Conservation (phyloP, 2,888 invertebrate genomes). For the Erpobdella octoculata region DNA sequence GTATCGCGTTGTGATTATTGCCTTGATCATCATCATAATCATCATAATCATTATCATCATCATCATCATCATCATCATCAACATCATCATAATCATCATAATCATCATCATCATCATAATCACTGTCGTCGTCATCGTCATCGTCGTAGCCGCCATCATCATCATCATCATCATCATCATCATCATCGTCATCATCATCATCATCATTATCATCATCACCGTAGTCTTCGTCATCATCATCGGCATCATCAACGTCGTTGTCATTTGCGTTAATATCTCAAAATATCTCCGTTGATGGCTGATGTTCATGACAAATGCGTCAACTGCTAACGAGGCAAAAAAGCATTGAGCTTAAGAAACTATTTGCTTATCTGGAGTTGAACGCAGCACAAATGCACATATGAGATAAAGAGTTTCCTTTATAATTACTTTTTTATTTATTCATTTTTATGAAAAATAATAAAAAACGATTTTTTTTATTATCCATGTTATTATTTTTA, state of each 20-base stretch:
- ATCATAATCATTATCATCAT: background rate
- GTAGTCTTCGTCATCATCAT: background rate
- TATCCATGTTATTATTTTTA: constrained; percentile 6
- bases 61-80: constrained; percentile 1
- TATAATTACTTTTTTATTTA: no score
- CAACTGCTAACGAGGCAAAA: no score
- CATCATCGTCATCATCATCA: background rate
- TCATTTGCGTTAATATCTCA: no score
- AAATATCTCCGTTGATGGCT: no score
- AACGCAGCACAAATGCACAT: no score
- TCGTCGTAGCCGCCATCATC: background rate
- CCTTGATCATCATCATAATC: background rate
- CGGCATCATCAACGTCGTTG: background rate
- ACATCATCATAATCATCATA: background rate
- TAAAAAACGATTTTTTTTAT: background rate
- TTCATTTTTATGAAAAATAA: background rate
- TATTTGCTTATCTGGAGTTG: no score
- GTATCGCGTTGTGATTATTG: background rate
- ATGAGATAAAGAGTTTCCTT: no score
- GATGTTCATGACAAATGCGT: no score
- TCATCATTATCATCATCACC: constrained; percentile 2
- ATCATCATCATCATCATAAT: background rate
- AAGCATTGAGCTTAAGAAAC: no score
- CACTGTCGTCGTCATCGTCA: constrained; percentile 3
- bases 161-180: background rate